Evolutionary conservation across 2,888 invertebrate species (phyloP), one percentile per base, ranked within the genome.

Genomic region (Drosophila nigricruria): DNA sequence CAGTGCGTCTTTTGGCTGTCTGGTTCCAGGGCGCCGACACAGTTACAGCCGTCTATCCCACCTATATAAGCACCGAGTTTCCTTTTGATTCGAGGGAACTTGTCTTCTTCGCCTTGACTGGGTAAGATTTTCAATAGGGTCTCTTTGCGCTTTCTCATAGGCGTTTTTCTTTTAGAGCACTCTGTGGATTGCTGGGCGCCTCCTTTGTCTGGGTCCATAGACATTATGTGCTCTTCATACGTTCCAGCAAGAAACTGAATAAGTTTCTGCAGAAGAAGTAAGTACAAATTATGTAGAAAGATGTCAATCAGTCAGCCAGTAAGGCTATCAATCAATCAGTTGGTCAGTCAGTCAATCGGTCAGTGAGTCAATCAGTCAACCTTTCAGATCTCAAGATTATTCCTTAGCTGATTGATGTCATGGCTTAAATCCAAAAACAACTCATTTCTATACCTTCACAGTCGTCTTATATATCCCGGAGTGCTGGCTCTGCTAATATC

Each of bases 61-160:
- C 99, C 5, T 96, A 95, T 92, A 96, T 98, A 89, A 96, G 97
- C 5, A 97, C 97, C 93, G 98, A 98, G 91, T 98, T 98, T 92
- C 98, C 99, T 0, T 99, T 98, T 93, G 98, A 99, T 94, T 98
- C 98, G 0, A 97, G 98, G 92, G 99, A 99, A 93, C 94, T 99
- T n/a, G 96, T 98, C 52, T 97, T 98, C 0, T 99, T 98, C 92
- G 97, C 97, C 0, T 92, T 98, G 18, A 96, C 99, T 67, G 99
- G 98, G 97, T 97, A 92, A 94, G 94, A 12, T 18, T 8, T 23
- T n/a, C 36, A 5, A 6, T 12, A 8, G 9, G 2, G 10, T 10
- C 16, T 14, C 5, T 9, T n/a, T 23, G 9, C 6, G 16, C 2
- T 72, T 10, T 3, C 25, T 58, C 8, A 25, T 2, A n/a, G 9